phyloP scores from a whole-genome alignment of 2,888 invertebrate species.

The Eudemis profundana region DNA sequence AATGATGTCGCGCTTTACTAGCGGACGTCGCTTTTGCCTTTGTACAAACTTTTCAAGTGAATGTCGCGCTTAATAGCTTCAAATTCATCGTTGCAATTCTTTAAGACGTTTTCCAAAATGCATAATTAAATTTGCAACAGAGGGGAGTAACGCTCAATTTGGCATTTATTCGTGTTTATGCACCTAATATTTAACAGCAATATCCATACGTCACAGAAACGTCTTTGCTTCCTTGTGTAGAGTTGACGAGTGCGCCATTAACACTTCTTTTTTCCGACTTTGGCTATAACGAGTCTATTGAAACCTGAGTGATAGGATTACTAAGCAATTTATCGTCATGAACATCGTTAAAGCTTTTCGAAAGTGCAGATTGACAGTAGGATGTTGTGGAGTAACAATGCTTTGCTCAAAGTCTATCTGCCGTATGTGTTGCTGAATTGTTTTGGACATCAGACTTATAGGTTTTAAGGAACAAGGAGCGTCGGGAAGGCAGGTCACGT shows the following conservation, averaged over 20 bases:
- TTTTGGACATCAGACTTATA: not conserved
- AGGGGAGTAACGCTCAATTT: not conserved
- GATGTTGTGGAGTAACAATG: slow-evolving; percentile 51
- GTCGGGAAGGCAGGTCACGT: slow-evolving; percentile 71
- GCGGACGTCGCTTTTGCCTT: slow-evolving; percentile 64
- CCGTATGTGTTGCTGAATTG: slow-evolving; percentile 3
- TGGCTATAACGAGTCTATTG: slow-evolving; percentile 21
- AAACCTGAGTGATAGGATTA: slow-evolving; percentile 51
- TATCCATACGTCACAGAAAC: not conserved
- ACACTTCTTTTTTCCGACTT: slow-evolving; percentile 15
- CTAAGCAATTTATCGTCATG: slow-evolving; percentile 55
- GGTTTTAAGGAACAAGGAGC: slow-evolving; percentile 53
- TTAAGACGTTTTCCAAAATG: slow-evolving; percentile 9
- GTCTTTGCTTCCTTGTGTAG: slow-evolving; percentile 9
- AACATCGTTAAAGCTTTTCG: slow-evolving; percentile 57
- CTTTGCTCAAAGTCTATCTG: not conserved
- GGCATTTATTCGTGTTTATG: not conserved
- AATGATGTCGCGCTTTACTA: slow-evolving; percentile 70
- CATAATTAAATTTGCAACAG: no score
- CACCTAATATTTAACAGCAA: not conserved
- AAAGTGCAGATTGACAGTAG: slow-evolving; percentile 38
- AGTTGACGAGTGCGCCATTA: slow-evolving; percentile 4
- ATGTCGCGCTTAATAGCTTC: slow-evolving; percentile 31
- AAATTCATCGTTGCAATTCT: slow-evolving; percentile 32
- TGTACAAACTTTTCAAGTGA: slow-evolving; percentile 57